Percentiles rank a stretch among this genome's conserved stretches.
phyloP scores from a whole-genome alignment of 2,888 invertebrate species.

The Apocheima hispidaria region DNA sequence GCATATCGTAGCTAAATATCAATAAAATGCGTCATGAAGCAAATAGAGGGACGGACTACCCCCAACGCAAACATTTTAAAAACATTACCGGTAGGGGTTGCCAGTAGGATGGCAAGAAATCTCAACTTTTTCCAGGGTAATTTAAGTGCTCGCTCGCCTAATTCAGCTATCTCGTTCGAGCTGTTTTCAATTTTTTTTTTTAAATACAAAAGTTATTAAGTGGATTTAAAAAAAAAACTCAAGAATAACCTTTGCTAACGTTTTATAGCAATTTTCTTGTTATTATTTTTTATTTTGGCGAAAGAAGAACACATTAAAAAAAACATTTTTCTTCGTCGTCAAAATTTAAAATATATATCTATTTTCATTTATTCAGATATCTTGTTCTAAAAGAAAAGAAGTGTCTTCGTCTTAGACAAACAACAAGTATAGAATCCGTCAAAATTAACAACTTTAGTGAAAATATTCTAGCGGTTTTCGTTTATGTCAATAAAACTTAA shows the following conservation, averaged over 20 bases:
- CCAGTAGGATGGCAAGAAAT: background rate
- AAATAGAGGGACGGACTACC: constrained; percentile 35
- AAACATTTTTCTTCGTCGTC: background rate
- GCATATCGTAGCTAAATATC: constrained; percentile 11
- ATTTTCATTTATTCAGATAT: too few relatives aligned
- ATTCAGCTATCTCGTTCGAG: background rate
- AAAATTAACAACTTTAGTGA: background rate
- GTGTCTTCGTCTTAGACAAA: too few relatives aligned
- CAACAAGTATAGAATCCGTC: too few relatives aligned
- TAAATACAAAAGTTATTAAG: too few relatives aligned
- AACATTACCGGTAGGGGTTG: constrained; percentile 42
- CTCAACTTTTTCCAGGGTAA: background rate
- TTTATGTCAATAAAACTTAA: background rate
- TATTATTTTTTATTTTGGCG: too few relatives aligned
- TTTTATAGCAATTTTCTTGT: too few relatives aligned
- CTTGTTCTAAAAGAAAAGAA: too few relatives aligned
- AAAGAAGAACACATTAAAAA: too few relatives aligned
- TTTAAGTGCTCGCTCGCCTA: too few relatives aligned
- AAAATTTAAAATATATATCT: background rate
- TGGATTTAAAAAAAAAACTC: too few relatives aligned
- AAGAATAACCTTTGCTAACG: too few relatives aligned
- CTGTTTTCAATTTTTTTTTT: too few relatives aligned
- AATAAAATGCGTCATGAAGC: constrained; percentile 17
- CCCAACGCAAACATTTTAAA: constrained; percentile 52
- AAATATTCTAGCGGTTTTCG: constrained; percentile 2